Conservation (phyloP, 2,113 vertebrate species). For the Ia io region DNA sequence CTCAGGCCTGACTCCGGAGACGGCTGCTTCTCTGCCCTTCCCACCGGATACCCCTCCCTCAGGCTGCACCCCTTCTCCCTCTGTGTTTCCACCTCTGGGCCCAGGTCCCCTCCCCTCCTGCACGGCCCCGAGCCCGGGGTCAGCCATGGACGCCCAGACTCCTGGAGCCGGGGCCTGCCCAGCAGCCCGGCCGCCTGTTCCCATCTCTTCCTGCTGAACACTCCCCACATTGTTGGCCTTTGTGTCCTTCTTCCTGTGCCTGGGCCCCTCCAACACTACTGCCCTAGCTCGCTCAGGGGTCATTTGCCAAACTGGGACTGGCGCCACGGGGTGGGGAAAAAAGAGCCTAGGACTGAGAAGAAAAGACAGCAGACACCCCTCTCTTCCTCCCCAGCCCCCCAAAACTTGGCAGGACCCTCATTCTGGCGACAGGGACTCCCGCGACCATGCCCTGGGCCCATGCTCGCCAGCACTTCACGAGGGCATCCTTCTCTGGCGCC, state of each 20-base stretch:
- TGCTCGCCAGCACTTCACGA: accelerated
- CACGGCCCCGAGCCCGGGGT: not conserved
- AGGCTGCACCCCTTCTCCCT: not conserved
- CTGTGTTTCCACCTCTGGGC: not conserved
- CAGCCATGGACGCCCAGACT: not conserved
- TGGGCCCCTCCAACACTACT: not conserved
- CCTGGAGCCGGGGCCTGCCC: not conserved
- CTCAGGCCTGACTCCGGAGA: not conserved
- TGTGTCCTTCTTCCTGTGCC: slow-evolving; percentile 60
- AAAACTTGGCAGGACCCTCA: not conserved
- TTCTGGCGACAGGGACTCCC: not conserved
- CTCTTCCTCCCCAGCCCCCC: too few relatives aligned
- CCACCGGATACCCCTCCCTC: not conserved
- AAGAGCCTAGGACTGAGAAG: not conserved
- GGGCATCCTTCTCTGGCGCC: not conserved
- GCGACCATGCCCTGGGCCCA: not conserved
- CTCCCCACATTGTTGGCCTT: slow-evolving; percentile 25
- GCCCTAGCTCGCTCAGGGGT: not conserved
- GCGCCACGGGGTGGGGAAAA: slow-evolving; percentile 1
- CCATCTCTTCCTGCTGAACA: slow-evolving; percentile 26
- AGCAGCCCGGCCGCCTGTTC: not conserved
- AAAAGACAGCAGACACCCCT: not conserved
- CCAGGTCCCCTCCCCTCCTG: too few relatives aligned
- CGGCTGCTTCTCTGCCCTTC: not conserved
- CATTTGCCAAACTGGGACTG: slow-evolving; percentile 33